These are phyloP conservation scores for Hyles vespertilio DNA, from an alignment of 1,140 invertebrate species.

Conservation along the genomic window DNA sequence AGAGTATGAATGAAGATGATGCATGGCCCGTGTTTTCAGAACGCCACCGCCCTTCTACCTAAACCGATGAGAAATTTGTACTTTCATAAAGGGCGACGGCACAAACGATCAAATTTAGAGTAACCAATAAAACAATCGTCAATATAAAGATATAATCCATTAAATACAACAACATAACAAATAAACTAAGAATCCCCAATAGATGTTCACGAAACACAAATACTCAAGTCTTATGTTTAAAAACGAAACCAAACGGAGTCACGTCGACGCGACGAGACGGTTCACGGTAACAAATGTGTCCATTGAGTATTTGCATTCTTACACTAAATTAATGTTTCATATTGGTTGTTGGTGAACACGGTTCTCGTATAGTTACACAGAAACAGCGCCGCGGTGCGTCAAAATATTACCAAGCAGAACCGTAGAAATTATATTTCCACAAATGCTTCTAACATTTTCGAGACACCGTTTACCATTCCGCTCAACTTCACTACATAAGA, in stretches of 20 bases:
- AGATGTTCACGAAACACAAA: slow-evolving; percentile 54
- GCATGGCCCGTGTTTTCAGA: slow-evolving; percentile 53
- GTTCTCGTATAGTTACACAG: slow-evolving; percentile 11
- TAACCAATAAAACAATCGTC: slow-evolving; percentile 50
- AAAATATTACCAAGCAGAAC: slow-evolving; percentile 28
- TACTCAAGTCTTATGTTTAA: slow-evolving; percentile 46
- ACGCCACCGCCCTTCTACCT: slow-evolving; percentile 49
- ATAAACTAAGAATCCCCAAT: slow-evolving; percentile 44
- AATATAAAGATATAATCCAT: slow-evolving; percentile 68
- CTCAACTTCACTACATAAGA: neutral
- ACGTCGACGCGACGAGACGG: slow-evolving; percentile 2
- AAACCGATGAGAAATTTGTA: slow-evolving; percentile 69
- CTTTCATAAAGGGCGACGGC: slow-evolving; percentile 49
- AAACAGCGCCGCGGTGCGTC: slow-evolving; percentile 23
- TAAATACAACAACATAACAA: slow-evolving; percentile 72
- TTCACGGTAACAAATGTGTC: slow-evolving; percentile 35
- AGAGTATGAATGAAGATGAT: slow-evolving; percentile 33
- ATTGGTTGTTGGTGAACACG: slow-evolving; percentile 8
- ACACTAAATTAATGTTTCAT: slow-evolving; percentile 30
- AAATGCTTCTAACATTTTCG: slow-evolving; percentile 28
- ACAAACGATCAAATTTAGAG: slow-evolving; percentile 2
- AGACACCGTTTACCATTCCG: slow-evolving; percentile 20
- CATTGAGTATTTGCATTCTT: slow-evolving; percentile 70
- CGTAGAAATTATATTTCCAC: slow-evolving; percentile 58
- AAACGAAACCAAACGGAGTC: too few relatives aligned